phyloP scores from a whole-genome alignment of 2,113 vertebrate species.

The Thryonomys swinderianus region DNA sequence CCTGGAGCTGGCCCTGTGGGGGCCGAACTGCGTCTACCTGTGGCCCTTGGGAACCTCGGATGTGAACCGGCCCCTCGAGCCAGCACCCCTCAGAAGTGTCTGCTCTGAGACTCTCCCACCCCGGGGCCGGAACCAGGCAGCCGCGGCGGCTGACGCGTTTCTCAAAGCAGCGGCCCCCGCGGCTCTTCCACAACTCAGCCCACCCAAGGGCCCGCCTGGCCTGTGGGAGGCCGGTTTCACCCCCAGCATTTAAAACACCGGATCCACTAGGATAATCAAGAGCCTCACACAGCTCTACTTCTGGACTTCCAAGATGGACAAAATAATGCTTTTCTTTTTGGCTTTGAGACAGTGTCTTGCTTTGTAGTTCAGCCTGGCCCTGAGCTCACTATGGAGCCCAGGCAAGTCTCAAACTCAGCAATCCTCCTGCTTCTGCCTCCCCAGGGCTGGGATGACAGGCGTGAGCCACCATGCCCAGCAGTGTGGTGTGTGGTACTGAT shows the following conservation, averaged over 20 bases:
- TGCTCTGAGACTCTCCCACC: not conserved
- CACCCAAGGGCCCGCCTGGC: not conserved
- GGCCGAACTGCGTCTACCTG: not conserved
- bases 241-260: not conserved
- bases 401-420: too few relatives aligned
- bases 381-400: too few relatives aligned
- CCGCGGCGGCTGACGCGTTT: not conserved
- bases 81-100: not conserved
- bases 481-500: too few relatives aligned
- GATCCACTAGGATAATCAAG: not conserved
- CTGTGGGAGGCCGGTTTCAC: not conserved
- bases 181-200: not conserved
- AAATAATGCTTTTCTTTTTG: too few relatives aligned
- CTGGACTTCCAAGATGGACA: not conserved
- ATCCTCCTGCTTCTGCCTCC: too few relatives aligned
- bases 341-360: too few relatives aligned
- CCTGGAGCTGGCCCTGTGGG: not conserved
- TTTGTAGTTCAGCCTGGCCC: too few relatives aligned
- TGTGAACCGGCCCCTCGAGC: not conserved
- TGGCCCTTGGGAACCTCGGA: not conserved
- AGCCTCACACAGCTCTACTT: not conserved
- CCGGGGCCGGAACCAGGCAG: not conserved
- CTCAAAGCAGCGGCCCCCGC: not conserved
- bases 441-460: too few relatives aligned
- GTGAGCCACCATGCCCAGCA: too few relatives aligned